phyloP scores from a whole-genome alignment of 2,113 vertebrate species.

The Hiodon tergisus region DNA sequence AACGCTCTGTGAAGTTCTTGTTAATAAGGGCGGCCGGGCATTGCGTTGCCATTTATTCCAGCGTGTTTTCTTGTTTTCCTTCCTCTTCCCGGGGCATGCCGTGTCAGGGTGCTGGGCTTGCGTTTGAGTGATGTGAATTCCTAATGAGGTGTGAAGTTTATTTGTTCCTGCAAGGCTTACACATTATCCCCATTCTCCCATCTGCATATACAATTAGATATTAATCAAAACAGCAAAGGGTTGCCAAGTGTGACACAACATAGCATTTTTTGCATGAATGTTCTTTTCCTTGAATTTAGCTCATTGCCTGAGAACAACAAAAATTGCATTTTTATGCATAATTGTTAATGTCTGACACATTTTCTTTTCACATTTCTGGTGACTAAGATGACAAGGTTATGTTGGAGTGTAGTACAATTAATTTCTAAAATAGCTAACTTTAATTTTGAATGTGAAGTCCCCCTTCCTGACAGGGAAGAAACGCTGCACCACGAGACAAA shows the following conservation, averaged over 20 bases:
- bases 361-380: not conserved
- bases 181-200: constrained; percentile 3
- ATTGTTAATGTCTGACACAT: constrained; percentile 4
- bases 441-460: not conserved
- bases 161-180: constrained; percentile 13
- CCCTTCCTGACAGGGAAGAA: not conserved
- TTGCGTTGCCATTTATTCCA: constrained; percentile 19
- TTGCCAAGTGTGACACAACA: constrained; percentile 7
- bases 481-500: not conserved
- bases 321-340: not conserved
- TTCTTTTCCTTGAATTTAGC: not conserved
- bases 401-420: no score
- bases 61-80: not conserved
- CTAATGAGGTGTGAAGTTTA: constrained; percentile 22
- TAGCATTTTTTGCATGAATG: no score
- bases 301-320: not conserved
- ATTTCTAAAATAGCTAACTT: not conserved
- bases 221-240: constrained; percentile 9
- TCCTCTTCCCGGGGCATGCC: not conserved
- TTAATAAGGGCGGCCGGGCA: constrained; percentile 31
- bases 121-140: constrained; percentile 16
- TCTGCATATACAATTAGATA: constrained; percentile 21
- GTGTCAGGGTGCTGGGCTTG: constrained; percentile 13
- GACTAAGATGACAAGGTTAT: not conserved
- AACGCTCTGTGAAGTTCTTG: constrained; percentile 15